Evolutionary conservation across 53 echinoderm and acorn worm species (phyloP), one percentile per base, ranked within the genome.

Genomic region (Crossaster papposus): DNA sequence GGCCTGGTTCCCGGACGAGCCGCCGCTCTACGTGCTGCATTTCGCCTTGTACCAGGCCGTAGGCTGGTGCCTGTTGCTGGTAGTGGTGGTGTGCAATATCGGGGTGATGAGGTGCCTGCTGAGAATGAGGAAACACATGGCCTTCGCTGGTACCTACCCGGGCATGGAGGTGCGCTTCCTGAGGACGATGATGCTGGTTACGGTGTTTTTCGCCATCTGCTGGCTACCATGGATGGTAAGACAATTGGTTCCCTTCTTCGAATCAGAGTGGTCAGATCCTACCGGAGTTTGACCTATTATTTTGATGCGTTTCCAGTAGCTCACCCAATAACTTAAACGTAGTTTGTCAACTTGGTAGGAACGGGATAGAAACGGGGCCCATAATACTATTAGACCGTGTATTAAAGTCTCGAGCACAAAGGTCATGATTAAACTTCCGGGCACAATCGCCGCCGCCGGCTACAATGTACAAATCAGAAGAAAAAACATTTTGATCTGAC

Each of bases 221-320:
- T 88, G 88, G 88, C 28, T 88, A 30, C 88, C 88, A 14, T 88
- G 88, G 88, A 77, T 88, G 88, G 88, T 88, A 55, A 77, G 72
- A 58, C 6, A 15, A 68, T 68, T 68, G 7, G 28, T 4, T 68
- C 23, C 23, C 18, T 23, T 68, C 9, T 68, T 58, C 58, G 15
- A 58, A n/a, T n/a, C n/a, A n/a, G n/a, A n/a, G n/a, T n/a, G n/a
- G 22, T 18, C 58, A 58, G 58, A 58, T 18, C 58, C 15, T 58
- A 8, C 12, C 58, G 2, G 17, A 4, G 7, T 2, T 17, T 3
- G 12, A 44, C 44, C 44, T 44, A 44, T 44, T 1, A 44, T 44
- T 44, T 44, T n/a, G n/a, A n/a, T n/a, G n/a, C n/a, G n/a, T n/a
- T n/a, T n/a, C n/a, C n/a, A n/a, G n/a, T n/a, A n/a, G n/a, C n/a